Evolutionary conservation across 2,797 vertebrate genomes (phyloP).

Genomic region (Alectoris magna): DNA sequence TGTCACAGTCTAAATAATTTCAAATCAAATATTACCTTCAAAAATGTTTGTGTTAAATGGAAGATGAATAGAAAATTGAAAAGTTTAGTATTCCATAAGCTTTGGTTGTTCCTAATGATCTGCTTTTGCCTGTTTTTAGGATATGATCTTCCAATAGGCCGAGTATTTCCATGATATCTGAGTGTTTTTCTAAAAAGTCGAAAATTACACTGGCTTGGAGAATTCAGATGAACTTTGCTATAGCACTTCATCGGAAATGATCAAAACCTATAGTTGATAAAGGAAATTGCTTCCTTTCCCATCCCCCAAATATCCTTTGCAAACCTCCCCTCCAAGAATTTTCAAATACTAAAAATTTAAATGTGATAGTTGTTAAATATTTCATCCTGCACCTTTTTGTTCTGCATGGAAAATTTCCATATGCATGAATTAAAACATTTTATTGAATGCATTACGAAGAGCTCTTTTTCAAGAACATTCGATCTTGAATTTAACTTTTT

Average conservation of each 20-base stretch:
- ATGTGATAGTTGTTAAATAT: neutral
- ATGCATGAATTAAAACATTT: accelerated
- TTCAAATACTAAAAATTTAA: neutral
- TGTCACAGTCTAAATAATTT: neutral
- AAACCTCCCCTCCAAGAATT: neutral
- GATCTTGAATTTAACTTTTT: neutral
- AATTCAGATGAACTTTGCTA: neutral
- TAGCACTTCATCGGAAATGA: neutral
- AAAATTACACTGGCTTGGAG: neutral
- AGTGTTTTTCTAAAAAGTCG: neutral
- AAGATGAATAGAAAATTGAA: neutral
- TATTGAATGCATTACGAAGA: neutral
- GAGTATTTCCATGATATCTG: neutral
- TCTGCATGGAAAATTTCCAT: neutral
- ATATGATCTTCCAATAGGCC: neutral
- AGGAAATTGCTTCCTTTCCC: neutral
- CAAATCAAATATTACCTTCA: neutral
- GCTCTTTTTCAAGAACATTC: neutral
- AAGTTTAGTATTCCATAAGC: neutral
- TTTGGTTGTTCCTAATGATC: neutral
- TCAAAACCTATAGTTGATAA: neutral
- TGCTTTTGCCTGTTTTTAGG: neutral
- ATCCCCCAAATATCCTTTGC: neutral
- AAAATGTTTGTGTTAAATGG: neutral
- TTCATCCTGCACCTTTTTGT: neutral